Evolutionary conservation across 2,797 vertebrate species (phyloP).

Genomic region (Xenentodon cancila): DNA sequence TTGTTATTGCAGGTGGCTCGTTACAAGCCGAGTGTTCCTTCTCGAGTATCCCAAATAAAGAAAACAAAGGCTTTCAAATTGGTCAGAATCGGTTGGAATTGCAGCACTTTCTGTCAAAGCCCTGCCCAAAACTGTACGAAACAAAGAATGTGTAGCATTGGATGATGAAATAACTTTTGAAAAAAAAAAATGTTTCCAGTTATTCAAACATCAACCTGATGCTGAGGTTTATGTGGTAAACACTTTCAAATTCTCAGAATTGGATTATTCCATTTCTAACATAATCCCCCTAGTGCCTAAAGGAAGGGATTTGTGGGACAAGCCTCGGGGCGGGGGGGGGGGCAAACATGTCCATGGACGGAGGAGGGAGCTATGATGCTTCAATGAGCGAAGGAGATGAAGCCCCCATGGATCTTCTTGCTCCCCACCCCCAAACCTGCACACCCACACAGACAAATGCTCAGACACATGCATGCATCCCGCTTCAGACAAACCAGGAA

Average conservation of each 20-base stretch:
- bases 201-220: slow-evolving; percentile 5
- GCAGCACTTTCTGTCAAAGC: slow-evolving; percentile 16
- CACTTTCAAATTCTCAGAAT: slow-evolving; percentile 50
- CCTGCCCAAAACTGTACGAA: not conserved
- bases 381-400: slow-evolving; percentile 43
- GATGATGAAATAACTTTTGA: slow-evolving; percentile 11
- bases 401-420: slow-evolving; percentile 2
- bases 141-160: not conserved
- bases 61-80: slow-evolving; percentile 43
- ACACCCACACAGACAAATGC: slow-evolving; percentile 16
- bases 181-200: not conserved
- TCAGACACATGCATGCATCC: slow-evolving; percentile 37
- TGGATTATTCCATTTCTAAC: slow-evolving; percentile 62
- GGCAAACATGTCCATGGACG: slow-evolving; percentile 34
- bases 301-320: slow-evolving; percentile 72
- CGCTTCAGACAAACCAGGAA: slow-evolving; percentile 63
- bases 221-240: slow-evolving; percentile 30
- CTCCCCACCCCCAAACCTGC: slow-evolving; percentile 35
- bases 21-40: slow-evolving; percentile 55
- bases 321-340: slow-evolving; percentile 14
- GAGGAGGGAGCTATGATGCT: slow-evolving; percentile 32
- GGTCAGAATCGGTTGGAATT: slow-evolving; percentile 21
- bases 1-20: slow-evolving; percentile 73
- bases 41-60: slow-evolving; percentile 64
- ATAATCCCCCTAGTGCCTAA: slow-evolving; percentile 69